Percentiles rank a stretch among this genome's conserved stretches.
These are phyloP conservation scores for Pipistrellus pygmaeus DNA, from an alignment of 2,797 vertebrate genomes.

Conservation along the genomic window DNA sequence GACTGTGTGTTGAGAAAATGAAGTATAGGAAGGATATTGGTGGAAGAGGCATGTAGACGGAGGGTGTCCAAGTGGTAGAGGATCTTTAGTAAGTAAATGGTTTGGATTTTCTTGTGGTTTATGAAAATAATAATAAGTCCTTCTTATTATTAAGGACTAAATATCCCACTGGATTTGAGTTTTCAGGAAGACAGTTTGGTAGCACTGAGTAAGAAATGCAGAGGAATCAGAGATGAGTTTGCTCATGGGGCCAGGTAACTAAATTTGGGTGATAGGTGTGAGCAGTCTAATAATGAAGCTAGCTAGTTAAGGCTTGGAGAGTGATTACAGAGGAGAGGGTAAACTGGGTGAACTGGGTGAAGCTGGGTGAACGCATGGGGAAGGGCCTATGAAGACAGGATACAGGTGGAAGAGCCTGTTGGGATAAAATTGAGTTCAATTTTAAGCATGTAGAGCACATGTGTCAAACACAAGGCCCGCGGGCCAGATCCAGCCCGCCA, in stretches of 20 bases:
- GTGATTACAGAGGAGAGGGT: neutral
- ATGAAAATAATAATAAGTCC: no score
- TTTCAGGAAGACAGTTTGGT: neutral
- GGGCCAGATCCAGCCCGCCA: no score
- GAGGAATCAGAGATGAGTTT: neutral
- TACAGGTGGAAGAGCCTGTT: neutral
- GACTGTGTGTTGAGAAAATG: neutral
- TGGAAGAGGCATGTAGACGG: neutral
- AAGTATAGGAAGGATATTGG: neutral
- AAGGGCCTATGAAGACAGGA: neutral
- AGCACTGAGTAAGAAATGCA: neutral
- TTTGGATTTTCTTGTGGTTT: slow-evolving; percentile 5
- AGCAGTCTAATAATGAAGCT: neutral
- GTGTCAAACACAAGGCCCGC: no score
- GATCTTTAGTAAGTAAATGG: neutral
- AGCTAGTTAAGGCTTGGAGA: neutral
- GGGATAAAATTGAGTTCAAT: neutral
- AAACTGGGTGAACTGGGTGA: no score
- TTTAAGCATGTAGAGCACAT: no score
- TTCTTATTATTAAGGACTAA: neutral
- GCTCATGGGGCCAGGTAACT: neutral
- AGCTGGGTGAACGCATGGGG: neutral
- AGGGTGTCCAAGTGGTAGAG: neutral
- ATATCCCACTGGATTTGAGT: neutral
- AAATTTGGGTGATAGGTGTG: neutral